Evolutionary conservation across 2,888 invertebrate species (phyloP).

Genomic region (Drosophila algonquin): DNA sequence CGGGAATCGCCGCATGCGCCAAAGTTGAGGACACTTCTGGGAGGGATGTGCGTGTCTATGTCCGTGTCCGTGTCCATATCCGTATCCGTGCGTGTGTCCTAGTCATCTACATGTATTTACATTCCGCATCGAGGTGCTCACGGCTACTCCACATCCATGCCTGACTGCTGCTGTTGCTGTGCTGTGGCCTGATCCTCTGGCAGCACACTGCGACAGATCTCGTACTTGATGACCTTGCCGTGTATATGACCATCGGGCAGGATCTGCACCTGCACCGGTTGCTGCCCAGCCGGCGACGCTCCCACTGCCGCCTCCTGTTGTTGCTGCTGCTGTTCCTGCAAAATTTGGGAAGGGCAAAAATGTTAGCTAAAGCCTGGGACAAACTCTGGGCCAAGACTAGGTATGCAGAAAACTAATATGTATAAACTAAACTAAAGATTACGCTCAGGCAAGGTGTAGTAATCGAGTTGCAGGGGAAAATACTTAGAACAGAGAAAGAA

Average conservation of each 20-base stretch:
- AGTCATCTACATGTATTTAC: constrained; percentile 31
- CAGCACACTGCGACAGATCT: constrained; percentile 74
- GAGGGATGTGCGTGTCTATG: constrained; percentile 31
- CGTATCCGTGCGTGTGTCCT: constrained; percentile 24
- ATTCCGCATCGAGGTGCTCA: constrained; percentile 41
- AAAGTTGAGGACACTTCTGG: constrained; percentile 29
- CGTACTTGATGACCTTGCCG: constrained; percentile 78
- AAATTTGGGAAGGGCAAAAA: constrained; percentile 42
- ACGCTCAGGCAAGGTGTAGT: constrained; percentile 50
- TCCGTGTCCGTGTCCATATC: constrained; percentile 15
- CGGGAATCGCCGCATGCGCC: constrained; percentile 65
- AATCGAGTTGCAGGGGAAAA: background rate
- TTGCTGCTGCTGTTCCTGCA: constrained; percentile 77
- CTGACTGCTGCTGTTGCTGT: constrained; percentile 68
- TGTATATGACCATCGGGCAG: constrained; percentile 63
- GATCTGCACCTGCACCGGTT: constrained; percentile 60
- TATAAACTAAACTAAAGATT: constrained; percentile 59
- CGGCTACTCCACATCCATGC: constrained; percentile 62
- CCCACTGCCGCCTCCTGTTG: constrained; percentile 74
- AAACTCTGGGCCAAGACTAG: constrained; percentile 14
- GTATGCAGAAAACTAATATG: constrained; percentile 32
- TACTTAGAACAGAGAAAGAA: constrained; percentile 15
- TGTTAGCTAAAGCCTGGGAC: constrained; percentile 41
- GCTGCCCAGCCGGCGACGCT: constrained; percentile 79
- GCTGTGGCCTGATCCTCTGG: constrained; percentile 70